Evolutionary conservation across 2,888 invertebrate genomes (phyloP), one percentile per base, ranked within the genome.

Genomic region (Synergus japonicus): DNA sequence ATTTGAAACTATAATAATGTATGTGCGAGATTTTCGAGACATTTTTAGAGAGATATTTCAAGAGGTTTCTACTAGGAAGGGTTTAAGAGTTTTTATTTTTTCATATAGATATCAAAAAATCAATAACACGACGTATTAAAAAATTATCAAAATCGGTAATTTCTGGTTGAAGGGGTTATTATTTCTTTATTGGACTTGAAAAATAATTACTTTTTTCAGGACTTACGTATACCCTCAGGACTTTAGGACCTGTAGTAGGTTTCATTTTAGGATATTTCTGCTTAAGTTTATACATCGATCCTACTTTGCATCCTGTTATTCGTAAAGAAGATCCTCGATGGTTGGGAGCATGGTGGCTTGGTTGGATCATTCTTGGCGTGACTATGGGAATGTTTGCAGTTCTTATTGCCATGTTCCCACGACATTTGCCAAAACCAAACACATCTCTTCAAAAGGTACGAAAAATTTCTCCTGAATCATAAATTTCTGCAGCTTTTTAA

Each of bases 281-380:
- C 9, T 88, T 95, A 7, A 94, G 93, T 84, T 87, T 94, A 1
- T 95, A 94, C 87, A 94, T 95, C 78, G 94, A 94, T 87, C 94
- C 95, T 0, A 92, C 90, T 0, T 92, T 94, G 69, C 94, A 94
- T 10, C 95, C 95, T 0, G 88, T 95, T 10, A 95, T 95, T 49
- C 93, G 93, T 67, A 92, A 92, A 67, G 93, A 93, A 79, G 94
- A 95, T 89, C 95, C 96, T 2, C 92, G 96, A 84, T 96, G 96
- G 96, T 90, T 95, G 63, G 96, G 96, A 29, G 96, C 96, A 12
- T 96, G 96, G 96, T 96, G 96, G 96, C 92, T 96, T n/a, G 96
- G 95, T 15, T 94, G 94, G 94, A 93, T 94, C 41, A 92, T 94
- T 49, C 91, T 94, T 37, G 94, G 93, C 13, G 84, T 89, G 0